Percentiles rank a stretch among this genome's conserved stretches.
phyloP scores from a whole-genome alignment of 2,888 invertebrate genomes.

The Vesta saturnalis region DNA sequence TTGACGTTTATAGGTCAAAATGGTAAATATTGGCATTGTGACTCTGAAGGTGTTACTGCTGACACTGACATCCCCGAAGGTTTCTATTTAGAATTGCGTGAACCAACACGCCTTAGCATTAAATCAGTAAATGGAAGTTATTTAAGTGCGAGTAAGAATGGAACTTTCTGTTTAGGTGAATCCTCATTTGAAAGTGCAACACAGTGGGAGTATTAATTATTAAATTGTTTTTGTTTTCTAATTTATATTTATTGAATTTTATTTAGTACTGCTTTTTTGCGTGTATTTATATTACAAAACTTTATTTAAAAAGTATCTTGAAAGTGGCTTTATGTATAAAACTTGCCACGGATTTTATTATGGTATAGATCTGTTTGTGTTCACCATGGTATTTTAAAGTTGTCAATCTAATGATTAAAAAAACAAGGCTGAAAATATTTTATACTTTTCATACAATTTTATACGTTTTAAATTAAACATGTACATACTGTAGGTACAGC shows the following conservation, averaged over 20 bases:
- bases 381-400: too few species aligned
- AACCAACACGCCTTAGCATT: slow-evolving; percentile 92
- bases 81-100: slow-evolving; percentile 92
- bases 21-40: slow-evolving; percentile 94
- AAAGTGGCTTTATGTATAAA: background rate
- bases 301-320: slow-evolving; percentile 5
- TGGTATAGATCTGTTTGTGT: too few species aligned
- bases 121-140: slow-evolving; percentile 80
- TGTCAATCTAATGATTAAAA: too few species aligned
- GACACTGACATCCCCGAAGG: slow-evolving; percentile 86
- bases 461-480: too few species aligned
- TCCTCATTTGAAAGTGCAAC: slow-evolving; percentile 82
- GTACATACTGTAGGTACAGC: too few species aligned
- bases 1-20: slow-evolving; percentile 74
- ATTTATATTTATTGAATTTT: background rate
- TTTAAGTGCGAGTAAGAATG: slow-evolving; percentile 91
- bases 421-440: too few species aligned
- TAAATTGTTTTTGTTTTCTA: background rate
- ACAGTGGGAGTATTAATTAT: slow-evolving; percentile 87
- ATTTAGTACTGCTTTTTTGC: background rate
- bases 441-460: too few species aligned
- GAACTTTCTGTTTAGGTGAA: slow-evolving; percentile 85
- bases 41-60: slow-evolving; percentile 86
- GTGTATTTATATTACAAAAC: slow-evolving; percentile 7
- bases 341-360: too few species aligned